These are phyloP conservation scores for Pangasius sanitwongsei DNA, from an alignment of 2,797 vertebrate genomes.

Conservation along the genomic window DNA sequence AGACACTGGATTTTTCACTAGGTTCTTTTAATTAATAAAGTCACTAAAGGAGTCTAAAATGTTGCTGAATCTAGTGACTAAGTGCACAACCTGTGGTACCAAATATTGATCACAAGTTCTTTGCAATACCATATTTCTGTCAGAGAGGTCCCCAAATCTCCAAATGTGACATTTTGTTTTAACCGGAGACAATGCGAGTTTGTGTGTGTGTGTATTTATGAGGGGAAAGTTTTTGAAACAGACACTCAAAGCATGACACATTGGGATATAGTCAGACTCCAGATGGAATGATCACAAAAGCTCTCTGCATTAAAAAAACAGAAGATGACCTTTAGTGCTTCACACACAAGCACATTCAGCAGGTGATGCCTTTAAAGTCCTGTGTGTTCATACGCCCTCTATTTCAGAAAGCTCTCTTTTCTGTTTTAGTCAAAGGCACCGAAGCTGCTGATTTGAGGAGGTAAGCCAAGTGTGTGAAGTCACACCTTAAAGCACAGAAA, in stretches of 20 bases:
- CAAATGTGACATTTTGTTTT: neutral
- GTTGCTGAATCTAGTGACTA: neutral
- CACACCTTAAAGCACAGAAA: neutral
- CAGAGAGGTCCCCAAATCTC: neutral
- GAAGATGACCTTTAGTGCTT: conserved; percentile 31
- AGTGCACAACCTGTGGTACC: neutral
- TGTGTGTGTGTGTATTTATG: neutral
- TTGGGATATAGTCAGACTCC: neutral
- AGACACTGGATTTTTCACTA: neutral
- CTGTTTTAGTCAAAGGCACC: neutral
- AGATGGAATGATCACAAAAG: conserved; percentile 15
- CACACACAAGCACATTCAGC: conserved; percentile 9
- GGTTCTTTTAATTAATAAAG: neutral
- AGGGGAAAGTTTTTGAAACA: conserved; percentile 12
- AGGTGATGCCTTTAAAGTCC: conserved; percentile 15
- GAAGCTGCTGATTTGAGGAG: conserved; percentile 19
- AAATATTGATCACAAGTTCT: neutral
- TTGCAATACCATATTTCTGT: neutral
- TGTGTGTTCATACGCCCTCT: conserved; percentile 1
- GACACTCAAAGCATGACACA: neutral
- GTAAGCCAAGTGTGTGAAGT: neutral
- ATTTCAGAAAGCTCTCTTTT: conserved; percentile 18
- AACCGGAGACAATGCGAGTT: neutral
- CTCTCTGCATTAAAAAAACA: neutral
- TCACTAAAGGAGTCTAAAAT: neutral